These are phyloP conservation scores for Bombus polaris DNA, from an alignment of 1,140 invertebrate species.

Conservation along the genomic window DNA sequence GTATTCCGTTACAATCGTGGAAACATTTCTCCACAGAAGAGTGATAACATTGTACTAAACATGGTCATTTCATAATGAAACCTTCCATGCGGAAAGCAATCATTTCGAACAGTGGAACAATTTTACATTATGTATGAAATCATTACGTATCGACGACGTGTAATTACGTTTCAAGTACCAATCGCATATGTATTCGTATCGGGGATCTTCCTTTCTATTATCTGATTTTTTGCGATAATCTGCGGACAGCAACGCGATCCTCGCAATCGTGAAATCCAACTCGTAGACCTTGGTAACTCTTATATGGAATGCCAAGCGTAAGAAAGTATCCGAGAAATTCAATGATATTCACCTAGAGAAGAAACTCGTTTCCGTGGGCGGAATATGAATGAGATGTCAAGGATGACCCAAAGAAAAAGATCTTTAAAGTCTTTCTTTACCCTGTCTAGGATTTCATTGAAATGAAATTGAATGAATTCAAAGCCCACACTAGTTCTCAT, in stretches of 20 bases:
- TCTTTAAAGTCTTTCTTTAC: conserved; percentile 28
- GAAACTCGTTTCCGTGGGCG: conserved; percentile 55
- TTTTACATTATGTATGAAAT: not conserved
- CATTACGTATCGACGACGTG: not conserved
- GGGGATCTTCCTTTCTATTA: conserved; percentile 22
- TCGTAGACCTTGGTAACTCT: conserved; percentile 61
- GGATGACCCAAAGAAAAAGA: conserved; percentile 43
- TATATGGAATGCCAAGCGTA: conserved; percentile 40
- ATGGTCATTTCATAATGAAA: too few species aligned
- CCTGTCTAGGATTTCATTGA: conserved; percentile 44
- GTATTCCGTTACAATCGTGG: too few species aligned
- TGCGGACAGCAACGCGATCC: conserved; percentile 32
- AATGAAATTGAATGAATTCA: conserved; percentile 16
- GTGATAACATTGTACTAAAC: too few species aligned
- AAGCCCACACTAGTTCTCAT: not conserved
- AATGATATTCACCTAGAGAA: conserved; percentile 56
- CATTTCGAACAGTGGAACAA: too few species aligned
- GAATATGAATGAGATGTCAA: conserved; percentile 58
- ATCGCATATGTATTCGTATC: conserved; percentile 9
- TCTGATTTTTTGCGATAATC: conserved; percentile 40
- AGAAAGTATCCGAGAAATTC: conserved; percentile 55
- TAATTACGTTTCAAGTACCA: not conserved
- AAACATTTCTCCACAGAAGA: too few species aligned
- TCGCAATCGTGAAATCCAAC: conserved; percentile 50
- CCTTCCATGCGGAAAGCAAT: too few species aligned